Percentiles rank a stretch among this genome's conserved stretches.
phyloP scores from a whole-genome alignment of 2,888 invertebrate species.

The Volucella bombylans region DNA sequence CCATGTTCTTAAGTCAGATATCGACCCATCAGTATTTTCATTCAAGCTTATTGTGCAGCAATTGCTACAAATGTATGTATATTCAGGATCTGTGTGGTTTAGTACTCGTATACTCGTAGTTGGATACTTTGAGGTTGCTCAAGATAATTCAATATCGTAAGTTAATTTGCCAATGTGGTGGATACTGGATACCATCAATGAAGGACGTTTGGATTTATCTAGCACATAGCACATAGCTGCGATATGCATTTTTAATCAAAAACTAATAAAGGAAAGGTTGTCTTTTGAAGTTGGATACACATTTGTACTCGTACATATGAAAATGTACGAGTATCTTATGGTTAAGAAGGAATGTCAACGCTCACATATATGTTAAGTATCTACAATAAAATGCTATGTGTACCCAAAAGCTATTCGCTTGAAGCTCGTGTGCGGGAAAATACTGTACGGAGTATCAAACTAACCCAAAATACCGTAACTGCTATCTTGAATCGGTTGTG shows the following conservation, averaged over 20 bases:
- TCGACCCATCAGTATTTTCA: constrained; percentile 30
- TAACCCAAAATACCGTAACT: too few relatives aligned
- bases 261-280: background rate
- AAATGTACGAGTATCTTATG: too few relatives aligned
- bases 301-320: too few relatives aligned
- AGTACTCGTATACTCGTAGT: background rate
- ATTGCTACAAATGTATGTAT: background rate
- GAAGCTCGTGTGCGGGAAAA: too few relatives aligned
- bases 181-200: constrained; percentile 27
- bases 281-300: too few relatives aligned
- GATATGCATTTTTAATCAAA: constrained; percentile 20
- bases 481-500: too few relatives aligned
- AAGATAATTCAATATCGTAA: constrained; percentile 61
- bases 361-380: too few relatives aligned
- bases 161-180: constrained; percentile 57
- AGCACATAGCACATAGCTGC: background rate
- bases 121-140: background rate
- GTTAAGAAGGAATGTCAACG: too few relatives aligned
- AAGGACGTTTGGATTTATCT: constrained; percentile 29
- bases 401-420: too few relatives aligned
- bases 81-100: constrained; percentile 16
- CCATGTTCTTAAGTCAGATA: constrained; percentile 57
- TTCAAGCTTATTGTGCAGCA: constrained; percentile 44
- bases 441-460: too few relatives aligned
- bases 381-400: too few relatives aligned